Evolutionary conservation across 2,888 invertebrate species (phyloP), one percentile per base, ranked within the genome.

Genomic region (Chrysodeixis includens): DNA sequence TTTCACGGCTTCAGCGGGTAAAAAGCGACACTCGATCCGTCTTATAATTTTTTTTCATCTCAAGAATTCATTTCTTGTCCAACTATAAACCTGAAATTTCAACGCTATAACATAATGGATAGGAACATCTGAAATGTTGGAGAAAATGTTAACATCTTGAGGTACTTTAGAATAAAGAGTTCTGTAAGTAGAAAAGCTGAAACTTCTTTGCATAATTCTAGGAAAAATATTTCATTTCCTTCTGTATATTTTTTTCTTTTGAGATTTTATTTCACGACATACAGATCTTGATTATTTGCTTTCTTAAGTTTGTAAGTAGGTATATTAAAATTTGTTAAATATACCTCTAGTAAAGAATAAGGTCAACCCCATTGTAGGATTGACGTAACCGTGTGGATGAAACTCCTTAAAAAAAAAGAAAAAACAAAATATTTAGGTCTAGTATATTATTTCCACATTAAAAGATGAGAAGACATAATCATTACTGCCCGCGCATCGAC

Each of bases 91-190:
- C 83, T 88, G 85, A 89, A 92, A 91, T 92, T 92, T 90, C 85
- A 83, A 89, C 88, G 90, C 87, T 89, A 84, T 79, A 83, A 80
- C 76, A 83, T 91, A 92, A 93, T 92, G 86, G 91, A 93, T 93
- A 87, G 90, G 82, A 87, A 84, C 82, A 90, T 86, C 90, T 88
- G 85, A 86, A 87, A 88, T 79, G 79, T 86, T 82, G 85, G 78
- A 88, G 89, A 77, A 87, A 90, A 93, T 92, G 92, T 90, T 92
- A 91, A 93, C 93, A 93, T 92, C 86, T 89, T 90, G 86, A 88
- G 86, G 26, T 26, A 26, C 26, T 26, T 26, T 26, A 26, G 6
- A 6, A 26, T 26, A 26, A 85, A 84, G 82, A 74, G 65, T 80
- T 83, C 82, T 80, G 79, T 6, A 40, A 12, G 40, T 40, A 1